Evolutionary conservation across 2,113 vertebrate species (phyloP), one percentile per base, ranked within the genome.

Genomic region (Brachyhypopomus occidentalis): DNA sequence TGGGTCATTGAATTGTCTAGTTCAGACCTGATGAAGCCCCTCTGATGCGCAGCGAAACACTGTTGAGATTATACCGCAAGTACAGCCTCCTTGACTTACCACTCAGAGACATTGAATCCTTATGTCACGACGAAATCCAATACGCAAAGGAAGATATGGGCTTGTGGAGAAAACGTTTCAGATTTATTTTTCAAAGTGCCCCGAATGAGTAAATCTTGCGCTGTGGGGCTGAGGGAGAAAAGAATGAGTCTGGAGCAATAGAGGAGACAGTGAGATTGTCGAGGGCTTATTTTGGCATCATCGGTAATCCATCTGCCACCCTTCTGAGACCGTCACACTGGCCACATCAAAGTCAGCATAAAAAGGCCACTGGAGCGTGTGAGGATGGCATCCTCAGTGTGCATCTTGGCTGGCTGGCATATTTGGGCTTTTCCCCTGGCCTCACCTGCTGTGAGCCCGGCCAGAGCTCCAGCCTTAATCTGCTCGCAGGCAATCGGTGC

Each of bases 41-140:
- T 52, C 45, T 14, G 12, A 52, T 52, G 45, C 12, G 12, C 12
- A 14, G 45, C 45, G 12, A 52, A 52, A 52, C 45, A 52, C 45
- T 52, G 45, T 52, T 52, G 45, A 52, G 45, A 52, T 52, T 14
- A 52, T 52, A 52, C 45, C 45, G 12, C 45, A 52, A 52, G 9
- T 52, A 52, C 45, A 14, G 45, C 45, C 12, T 52, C 45, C 45
- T 14, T 52, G 45, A 52, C 45, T 52, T 52, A 52, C 45, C 45
- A 52, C 11, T 52, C 9, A 8, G 2, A 52, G 45, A 52, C 45
- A 52, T 52, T 14, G 12, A 90, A 89, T 89, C 90, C 89, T 91
- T 89, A 91, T 91, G 90, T 92, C 88, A 91, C 87, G 62, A 56
- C 72, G 19, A 90, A 89, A 90, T 91, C 90, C 88, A 87, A 90